Percentiles rank a stretch among this genome's conserved stretches.
phyloP scores from a whole-genome alignment of 2,797 vertebrate species.

The Naso thynnoides region DNA sequence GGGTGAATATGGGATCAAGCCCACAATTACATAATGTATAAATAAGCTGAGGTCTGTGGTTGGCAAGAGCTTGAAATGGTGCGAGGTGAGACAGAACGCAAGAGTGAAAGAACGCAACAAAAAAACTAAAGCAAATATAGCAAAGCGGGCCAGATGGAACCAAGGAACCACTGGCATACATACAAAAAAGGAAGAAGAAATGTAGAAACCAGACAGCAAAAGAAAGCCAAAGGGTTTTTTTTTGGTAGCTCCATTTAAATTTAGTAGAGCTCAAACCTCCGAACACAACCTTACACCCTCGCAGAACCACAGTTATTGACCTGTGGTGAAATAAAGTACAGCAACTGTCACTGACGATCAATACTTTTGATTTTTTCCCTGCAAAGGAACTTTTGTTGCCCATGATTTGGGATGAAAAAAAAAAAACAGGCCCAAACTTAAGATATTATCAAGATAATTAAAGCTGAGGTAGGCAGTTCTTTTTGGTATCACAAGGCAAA shows the following conservation, averaged over 20 bases:
- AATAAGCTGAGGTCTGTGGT: slow-evolving; percentile 24
- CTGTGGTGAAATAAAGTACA: neutral
- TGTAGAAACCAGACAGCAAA: slow-evolving; percentile 1
- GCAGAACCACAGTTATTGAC: slow-evolving; percentile 9
- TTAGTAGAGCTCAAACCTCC: slow-evolving; percentile 12
- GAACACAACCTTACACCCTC: neutral
- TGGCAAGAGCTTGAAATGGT: slow-evolving; percentile 22
- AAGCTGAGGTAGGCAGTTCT: too few relatives aligned
- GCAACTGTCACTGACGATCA: neutral
- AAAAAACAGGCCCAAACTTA: too few relatives aligned
- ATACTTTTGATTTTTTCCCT: slow-evolving; percentile 9
- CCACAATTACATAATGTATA: slow-evolving; percentile 7
- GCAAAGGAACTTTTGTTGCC: neutral
- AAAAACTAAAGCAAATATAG: slow-evolving; percentile 18
- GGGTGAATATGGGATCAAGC: neutral
- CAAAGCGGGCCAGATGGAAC: neutral
- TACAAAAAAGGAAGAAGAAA: neutral
- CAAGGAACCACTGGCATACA: slow-evolving; percentile 29
- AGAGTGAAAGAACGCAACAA: neutral
- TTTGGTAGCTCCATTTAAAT: slow-evolving; percentile 4
- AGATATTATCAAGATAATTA: too few relatives aligned
- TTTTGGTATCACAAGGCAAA: too few relatives aligned
- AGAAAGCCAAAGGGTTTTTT: neutral
- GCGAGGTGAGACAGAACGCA: slow-evolving; percentile 31
- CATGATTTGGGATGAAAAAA: neutral